Percentiles rank a stretch among this genome's conserved stretches.
These are phyloP conservation scores for Ceyx melanurus DNA, from an alignment of 2,113 vertebrate genomes.

Conservation along the genomic window DNA sequence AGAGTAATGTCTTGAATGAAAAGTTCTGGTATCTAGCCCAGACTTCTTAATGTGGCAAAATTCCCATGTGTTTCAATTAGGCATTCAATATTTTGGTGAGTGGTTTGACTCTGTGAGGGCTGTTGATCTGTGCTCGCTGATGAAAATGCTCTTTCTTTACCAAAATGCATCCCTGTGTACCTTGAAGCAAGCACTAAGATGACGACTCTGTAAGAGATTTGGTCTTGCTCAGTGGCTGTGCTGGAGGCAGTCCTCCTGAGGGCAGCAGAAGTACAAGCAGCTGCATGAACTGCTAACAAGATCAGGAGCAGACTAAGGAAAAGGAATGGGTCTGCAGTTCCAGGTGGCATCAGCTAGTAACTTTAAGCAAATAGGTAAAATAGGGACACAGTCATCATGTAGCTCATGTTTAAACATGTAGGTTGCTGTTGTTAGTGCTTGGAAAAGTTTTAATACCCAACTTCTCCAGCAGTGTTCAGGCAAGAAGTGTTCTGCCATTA, in stretches of 20 bases:
- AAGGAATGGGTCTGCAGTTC: background rate
- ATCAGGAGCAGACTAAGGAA: background rate
- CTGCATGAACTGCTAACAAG: background rate
- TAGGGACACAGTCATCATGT: rapidly evolving
- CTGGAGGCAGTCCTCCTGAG: background rate
- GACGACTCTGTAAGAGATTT: background rate
- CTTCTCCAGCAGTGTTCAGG: background rate
- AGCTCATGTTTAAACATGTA: background rate
- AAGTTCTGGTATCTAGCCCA: background rate
- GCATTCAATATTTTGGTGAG: background rate
- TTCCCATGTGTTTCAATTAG: background rate
- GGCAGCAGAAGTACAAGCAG: background rate
- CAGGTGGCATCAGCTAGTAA: background rate
- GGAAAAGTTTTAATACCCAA: background rate
- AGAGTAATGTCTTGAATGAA: background rate
- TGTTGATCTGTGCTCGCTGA: background rate
- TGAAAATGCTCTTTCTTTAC: background rate
- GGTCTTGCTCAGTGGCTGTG: background rate
- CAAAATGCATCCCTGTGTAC: background rate
- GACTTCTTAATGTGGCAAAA: background rate
- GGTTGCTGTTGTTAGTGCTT: background rate
- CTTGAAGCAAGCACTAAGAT: background rate
- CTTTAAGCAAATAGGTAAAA: background rate
- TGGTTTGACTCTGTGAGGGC: background rate
- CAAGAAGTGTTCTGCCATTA: background rate